Percentiles rank a stretch among this genome's conserved stretches.
Evolutionary conservation across 1,140 invertebrate genomes (phyloP).

Genomic region (Neodiprion lecontei): DNA sequence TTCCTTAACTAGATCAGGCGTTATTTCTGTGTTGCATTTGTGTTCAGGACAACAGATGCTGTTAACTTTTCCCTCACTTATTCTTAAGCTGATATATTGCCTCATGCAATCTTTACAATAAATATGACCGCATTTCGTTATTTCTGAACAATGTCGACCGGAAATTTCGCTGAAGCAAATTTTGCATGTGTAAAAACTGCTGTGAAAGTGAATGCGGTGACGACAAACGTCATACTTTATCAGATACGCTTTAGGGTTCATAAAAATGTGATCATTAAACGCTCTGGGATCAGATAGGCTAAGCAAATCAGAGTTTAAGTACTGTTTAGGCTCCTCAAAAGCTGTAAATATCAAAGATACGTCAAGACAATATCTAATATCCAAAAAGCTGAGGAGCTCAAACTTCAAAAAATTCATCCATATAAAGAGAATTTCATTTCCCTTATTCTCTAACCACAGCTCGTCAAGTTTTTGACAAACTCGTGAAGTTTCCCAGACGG

Average conservation of each 20-base stretch:
- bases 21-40: slow-evolving; percentile 24
- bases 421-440: slow-evolving; percentile 60
- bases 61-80: slow-evolving; percentile 21
- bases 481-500: slow-evolving; percentile 34
- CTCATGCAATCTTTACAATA: slow-evolving; percentile 35
- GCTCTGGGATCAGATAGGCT: slow-evolving; percentile 27
- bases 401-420: slow-evolving; percentile 65
- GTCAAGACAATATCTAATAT: slow-evolving; percentile 29
- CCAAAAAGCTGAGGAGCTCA: slow-evolving; percentile 54
- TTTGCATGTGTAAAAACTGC: slow-evolving; percentile 24
- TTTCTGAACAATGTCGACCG: slow-evolving; percentile 30
- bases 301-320: slow-evolving; percentile 15
- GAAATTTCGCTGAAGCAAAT: slow-evolving; percentile 32
- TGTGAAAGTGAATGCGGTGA: slow-evolving; percentile 26
- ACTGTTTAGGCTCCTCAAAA: slow-evolving; percentile 8
- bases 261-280: slow-evolving; percentile 21
- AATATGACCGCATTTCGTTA: slow-evolving; percentile 32
- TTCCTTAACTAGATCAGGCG: slow-evolving; percentile 34
- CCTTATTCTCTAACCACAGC: slow-evolving; percentile 61
- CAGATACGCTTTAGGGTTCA: slow-evolving; percentile 29
- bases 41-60: slow-evolving; percentile 30
- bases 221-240: slow-evolving; percentile 16
- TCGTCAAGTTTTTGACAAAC: slow-evolving; percentile 48
- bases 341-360: slow-evolving; percentile 30
- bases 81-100: slow-evolving; percentile 25